Base-by-base conservation (phyloP, 2,113 vertebrate species). In the Istiophorus platypterus region DNA sequence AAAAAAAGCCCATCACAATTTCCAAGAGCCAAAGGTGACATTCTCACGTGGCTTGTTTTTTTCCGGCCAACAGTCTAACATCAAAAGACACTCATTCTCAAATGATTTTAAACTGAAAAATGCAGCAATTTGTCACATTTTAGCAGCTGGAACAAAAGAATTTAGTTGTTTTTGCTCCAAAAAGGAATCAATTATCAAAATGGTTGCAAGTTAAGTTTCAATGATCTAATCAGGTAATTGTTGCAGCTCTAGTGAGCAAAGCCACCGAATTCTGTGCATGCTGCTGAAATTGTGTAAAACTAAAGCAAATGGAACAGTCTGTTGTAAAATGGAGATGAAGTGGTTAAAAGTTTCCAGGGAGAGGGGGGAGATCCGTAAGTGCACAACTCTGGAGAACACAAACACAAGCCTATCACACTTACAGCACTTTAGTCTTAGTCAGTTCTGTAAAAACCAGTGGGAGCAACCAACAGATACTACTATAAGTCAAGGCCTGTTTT, bases 391-490 rank as follows among this genome's bases (percentile, higher is more conserved):
- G 27, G 79, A 62, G 86, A 64, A 51, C 72, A 72, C 65, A 75
- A 34, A 76, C 76, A 37, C 67, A 81, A 56, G 76, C 52, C n/a
- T 61, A 68, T 47, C 45, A 8, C 54, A 54, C 77, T 57, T 57
- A 27, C 4, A 58, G 18, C 6, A n/a, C 83, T 89, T 90, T n/a
- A n/a, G 90, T 92, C 85, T 86, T 63, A 52, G 85, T 75, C 65
- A 79, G 76, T 78, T 73, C 76, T 75, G 86, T 89, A 89, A 89
- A 91, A 90, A 92, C 94, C 65, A 85, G 67, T 65, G 72, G 72
- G 68, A 89, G 80, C 49, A 22, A 78, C 72, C 64, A 72, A 72
- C 39, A 79, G 79, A 85, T 81, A 70, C 78, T 51, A 65, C 17
- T 47, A 74, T 78, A 52, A 75, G 76, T 85, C 76, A 80, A 87